phyloP scores from a whole-genome alignment of 2,888 invertebrate genomes.

The Aleiodes testaceus region DNA sequence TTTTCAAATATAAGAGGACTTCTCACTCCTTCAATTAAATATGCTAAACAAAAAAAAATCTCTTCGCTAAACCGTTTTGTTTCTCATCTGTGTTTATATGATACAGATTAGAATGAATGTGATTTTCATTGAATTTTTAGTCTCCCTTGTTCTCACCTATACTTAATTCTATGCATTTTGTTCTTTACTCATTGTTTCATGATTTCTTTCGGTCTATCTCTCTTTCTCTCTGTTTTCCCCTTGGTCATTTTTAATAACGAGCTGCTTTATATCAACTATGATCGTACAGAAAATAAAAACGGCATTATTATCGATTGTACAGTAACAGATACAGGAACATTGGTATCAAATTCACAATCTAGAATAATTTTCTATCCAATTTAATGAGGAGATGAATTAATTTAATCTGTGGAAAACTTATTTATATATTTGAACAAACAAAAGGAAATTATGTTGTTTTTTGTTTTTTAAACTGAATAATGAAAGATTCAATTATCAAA shows the following conservation, averaged over 20 bases:
- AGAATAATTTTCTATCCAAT: constrained; percentile 16
- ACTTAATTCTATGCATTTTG: constrained; percentile 18
- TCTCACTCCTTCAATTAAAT: constrained; percentile 11
- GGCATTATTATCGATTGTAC: constrained; percentile 41
- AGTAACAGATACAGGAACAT: constrained; percentile 44
- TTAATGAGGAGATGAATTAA: constrained; percentile 25
- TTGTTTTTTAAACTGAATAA: background rate
- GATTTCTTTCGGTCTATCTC: background rate
- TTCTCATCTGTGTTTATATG: constrained; percentile 31
- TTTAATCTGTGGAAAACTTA: constrained; percentile 2
- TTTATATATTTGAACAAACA: constrained; percentile 16
- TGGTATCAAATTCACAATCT: constrained; percentile 34
- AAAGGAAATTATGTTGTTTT: constrained; percentile 1
- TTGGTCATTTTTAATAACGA: constrained; percentile 43
- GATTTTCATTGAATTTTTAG: constrained; percentile 36
- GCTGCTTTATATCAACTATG: constrained; percentile 39
- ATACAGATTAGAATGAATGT: constrained; percentile 41
- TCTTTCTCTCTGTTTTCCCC: constrained; percentile 13
- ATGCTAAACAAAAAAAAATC: constrained; percentile 15
- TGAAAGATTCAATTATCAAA: no score
- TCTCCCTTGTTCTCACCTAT: background rate
- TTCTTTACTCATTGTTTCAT: background rate
- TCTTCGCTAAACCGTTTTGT: constrained; percentile 18
- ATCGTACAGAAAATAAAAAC: constrained; percentile 46
- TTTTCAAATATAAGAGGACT: constrained; percentile 13